Percentiles rank a stretch among this genome's conserved stretches.
phyloP scores from a whole-genome alignment of 2,797 vertebrate species.

The Carduelis carduelis region DNA sequence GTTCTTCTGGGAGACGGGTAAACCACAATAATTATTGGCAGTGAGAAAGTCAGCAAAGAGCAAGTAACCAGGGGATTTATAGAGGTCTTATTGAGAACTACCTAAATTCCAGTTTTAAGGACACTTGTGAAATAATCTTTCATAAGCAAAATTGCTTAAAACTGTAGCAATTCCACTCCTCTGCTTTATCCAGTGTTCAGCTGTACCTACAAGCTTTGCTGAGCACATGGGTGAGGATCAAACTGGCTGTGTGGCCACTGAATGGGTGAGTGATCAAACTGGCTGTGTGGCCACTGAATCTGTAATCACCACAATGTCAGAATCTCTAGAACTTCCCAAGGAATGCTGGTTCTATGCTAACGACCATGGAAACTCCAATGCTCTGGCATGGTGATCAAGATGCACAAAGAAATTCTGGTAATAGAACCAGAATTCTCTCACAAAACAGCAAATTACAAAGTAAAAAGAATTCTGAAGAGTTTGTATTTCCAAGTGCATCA shows the following conservation, averaged over 20 bases:
- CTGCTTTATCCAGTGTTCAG: neutral
- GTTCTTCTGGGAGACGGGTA: conserved; percentile 22
- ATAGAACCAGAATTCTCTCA: neutral
- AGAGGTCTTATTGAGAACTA: neutral
- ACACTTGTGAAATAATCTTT: neutral
- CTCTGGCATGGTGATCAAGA: neutral
- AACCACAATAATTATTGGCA: neutral
- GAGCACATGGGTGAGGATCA: neutral
- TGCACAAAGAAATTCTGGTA: neutral
- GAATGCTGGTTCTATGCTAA: neutral
- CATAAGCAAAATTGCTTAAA: neutral
- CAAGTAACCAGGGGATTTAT: neutral
- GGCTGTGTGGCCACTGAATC: neutral
- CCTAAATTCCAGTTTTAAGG: neutral
- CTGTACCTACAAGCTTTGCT: neutral
- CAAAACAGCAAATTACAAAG: neutral
- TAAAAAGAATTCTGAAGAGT: neutral
- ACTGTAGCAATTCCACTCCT: neutral
- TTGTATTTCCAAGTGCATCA: neutral
- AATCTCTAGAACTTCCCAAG: neutral
- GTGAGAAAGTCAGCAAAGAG: conserved; percentile 37
- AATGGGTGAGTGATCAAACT: neutral
- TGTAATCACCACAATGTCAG: neutral
- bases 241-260: neutral
- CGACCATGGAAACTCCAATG: neutral